phyloP scores from a whole-genome alignment of 2,113 vertebrate species.

The Macrotus californicus region DNA sequence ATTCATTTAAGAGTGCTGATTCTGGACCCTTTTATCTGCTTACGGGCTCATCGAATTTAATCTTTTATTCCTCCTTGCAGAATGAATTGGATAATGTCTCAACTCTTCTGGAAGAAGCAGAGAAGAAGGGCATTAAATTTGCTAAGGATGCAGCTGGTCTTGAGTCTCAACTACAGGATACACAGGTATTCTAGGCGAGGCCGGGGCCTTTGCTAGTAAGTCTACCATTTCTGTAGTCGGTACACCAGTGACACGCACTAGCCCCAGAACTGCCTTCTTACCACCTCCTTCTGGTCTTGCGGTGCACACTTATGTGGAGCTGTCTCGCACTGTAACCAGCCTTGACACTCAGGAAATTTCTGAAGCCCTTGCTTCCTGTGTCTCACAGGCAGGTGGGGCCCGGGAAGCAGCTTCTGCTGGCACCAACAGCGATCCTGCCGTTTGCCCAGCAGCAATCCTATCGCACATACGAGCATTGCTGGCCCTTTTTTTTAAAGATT shows the following conservation, averaged over 20 bases:
- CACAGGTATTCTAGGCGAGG: constrained; percentile 82
- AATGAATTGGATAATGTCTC: constrained; percentile 93
- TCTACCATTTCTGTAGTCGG: fast-evolving
- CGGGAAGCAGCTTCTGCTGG: fast-evolving
- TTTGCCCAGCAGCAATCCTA: fast-evolving
- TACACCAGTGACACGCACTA: neutral
- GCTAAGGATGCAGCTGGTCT: constrained; percentile 91
- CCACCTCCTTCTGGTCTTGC: neutral
- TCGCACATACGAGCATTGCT: fast-evolving
- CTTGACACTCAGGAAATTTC: neutral
- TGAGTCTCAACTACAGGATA: constrained; percentile 95
- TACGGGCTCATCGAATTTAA: neutral
- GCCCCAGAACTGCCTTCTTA: neutral
- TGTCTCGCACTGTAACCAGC: too few relatives aligned
- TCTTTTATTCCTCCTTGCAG: constrained; percentile 74
- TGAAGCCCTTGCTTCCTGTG: neutral
- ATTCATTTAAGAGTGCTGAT: neutral
- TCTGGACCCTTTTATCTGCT: neutral
- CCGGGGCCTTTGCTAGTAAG: neutral
- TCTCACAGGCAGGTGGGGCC: neutral
- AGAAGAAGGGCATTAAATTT: constrained; percentile 95
- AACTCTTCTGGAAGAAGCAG: constrained; percentile 91
- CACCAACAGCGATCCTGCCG: fast-evolving
- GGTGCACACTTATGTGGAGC: neutral
- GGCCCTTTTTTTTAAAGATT: neutral